Percentiles rank a stretch among this genome's conserved stretches.
Evolutionary conservation across 2,888 invertebrate genomes (phyloP).

Genomic region (Geophilus truncorum): DNA sequence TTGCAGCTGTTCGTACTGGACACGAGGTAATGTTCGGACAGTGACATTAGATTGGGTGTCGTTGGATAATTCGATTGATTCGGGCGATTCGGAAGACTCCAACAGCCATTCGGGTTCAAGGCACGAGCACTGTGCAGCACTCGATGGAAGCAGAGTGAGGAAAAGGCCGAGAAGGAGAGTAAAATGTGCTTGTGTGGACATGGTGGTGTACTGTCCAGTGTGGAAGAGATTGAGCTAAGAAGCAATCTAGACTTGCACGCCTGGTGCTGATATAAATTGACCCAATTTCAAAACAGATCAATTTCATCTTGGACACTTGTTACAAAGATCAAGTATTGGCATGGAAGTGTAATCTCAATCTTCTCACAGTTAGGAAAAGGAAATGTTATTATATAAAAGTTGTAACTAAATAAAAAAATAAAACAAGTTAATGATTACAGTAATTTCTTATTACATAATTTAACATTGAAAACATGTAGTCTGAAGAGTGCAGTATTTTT

Average conservation of each 20-base stretch:
- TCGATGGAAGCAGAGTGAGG: background rate
- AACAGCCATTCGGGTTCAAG: background rate
- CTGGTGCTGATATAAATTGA: background rate
- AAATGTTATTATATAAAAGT: background rate
- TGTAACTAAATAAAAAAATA: too few species aligned
- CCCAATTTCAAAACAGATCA: background rate
- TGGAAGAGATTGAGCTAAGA: background rate
- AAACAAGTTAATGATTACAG: too few species aligned
- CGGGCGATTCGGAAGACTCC: too few species aligned
- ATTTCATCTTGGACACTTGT: background rate
- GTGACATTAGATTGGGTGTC: background rate
- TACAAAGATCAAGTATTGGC: background rate
- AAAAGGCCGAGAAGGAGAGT: background rate
- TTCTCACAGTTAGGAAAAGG: background rate
- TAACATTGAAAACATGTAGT: too few species aligned
- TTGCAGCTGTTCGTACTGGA: too few species aligned
- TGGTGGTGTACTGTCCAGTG: background rate
- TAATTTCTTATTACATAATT: too few species aligned
- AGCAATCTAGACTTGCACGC: background rate
- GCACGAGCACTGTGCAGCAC: background rate
- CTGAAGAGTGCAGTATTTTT: too few species aligned
- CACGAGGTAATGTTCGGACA: background rate
- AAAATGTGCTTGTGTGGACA: background rate
- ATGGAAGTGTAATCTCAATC: background rate
- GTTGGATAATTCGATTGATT: background rate